Percentiles rank a stretch among this genome's conserved stretches.
Conservation (phyloP, 2,797 vertebrate genomes). For the Nyctalus aviator region DNA sequence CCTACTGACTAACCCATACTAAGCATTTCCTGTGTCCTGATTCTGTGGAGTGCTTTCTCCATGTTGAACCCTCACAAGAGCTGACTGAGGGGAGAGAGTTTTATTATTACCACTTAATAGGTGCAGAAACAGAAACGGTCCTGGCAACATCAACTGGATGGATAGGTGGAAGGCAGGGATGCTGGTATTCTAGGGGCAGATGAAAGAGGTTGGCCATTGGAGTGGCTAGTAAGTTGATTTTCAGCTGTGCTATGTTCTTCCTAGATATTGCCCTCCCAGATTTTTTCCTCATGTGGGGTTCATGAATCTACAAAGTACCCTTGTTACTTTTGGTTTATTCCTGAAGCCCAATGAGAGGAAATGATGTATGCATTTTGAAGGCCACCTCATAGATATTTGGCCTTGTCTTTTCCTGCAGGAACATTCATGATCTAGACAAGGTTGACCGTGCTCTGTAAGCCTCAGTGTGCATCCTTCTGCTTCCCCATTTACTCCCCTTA, state of each 20-base stretch:
- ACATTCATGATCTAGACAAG: neutral
- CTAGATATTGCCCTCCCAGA: neutral
- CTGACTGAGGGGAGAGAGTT: neutral
- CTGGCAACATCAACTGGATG: neutral
- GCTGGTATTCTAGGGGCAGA: neutral
- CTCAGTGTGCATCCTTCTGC: neutral
- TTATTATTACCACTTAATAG: neutral
- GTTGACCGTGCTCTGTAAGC: neutral
- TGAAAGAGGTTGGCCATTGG: neutral
- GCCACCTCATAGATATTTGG: neutral
- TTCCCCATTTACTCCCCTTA: neutral
- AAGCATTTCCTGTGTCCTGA: neutral
- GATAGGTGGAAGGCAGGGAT: neutral
- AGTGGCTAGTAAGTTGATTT: neutral
- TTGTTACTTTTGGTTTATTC: neutral
- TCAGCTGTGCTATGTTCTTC: neutral
- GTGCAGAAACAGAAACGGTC: neutral
- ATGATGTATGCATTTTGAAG: neutral
- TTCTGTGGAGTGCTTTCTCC: neutral
- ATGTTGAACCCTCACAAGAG: neutral
- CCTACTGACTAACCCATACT: neutral
- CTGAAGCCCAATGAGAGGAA: neutral
- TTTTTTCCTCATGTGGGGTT: neutral
- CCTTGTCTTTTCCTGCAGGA: slow-evolving; percentile 26
- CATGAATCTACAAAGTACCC: neutral